These are phyloP conservation scores for Eulemur rubriventer DNA, from an alignment of 2,797 vertebrate genomes.

Conservation along the genomic window DNA sequence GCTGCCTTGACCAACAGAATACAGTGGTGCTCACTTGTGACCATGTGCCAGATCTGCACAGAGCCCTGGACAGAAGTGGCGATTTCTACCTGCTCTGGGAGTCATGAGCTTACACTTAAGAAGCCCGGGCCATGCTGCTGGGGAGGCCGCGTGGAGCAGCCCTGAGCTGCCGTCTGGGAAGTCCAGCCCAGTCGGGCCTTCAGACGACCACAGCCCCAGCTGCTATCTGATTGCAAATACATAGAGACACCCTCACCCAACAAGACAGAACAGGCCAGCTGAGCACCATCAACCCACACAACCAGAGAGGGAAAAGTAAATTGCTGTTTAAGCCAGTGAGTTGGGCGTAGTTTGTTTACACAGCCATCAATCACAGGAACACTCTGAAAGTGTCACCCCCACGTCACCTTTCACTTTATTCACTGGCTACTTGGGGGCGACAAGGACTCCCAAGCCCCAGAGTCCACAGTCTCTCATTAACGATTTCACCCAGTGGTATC, in stretches of 20 bases:
- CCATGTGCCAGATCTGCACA: not conserved
- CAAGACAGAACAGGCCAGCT: not conserved
- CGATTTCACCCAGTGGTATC: not conserved
- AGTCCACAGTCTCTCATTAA: not conserved
- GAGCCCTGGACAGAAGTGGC: not conserved
- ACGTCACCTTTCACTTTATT: not conserved
- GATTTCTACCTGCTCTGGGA: not conserved
- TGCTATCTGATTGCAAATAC: not conserved
- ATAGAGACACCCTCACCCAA: not conserved
- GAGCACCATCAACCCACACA: not conserved
- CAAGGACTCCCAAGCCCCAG: not conserved
- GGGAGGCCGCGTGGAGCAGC: not conserved
- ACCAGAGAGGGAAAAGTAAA: not conserved
- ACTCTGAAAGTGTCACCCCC: not conserved
- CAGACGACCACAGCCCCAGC: not conserved
- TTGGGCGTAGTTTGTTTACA: not conserved
- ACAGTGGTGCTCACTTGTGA: not conserved
- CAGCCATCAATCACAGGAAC: not conserved
- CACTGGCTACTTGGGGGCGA: not conserved
- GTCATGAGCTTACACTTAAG: not conserved
- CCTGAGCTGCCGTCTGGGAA: not conserved
- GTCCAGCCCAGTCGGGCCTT: not conserved
- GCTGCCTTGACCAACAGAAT: not conserved
- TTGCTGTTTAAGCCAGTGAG: not conserved
- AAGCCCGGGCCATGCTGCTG: not conserved